Conservation (phyloP, 35 echinoderm and acorn worm genomes). For the Hemicentrotus pulcherrimus region DNA sequence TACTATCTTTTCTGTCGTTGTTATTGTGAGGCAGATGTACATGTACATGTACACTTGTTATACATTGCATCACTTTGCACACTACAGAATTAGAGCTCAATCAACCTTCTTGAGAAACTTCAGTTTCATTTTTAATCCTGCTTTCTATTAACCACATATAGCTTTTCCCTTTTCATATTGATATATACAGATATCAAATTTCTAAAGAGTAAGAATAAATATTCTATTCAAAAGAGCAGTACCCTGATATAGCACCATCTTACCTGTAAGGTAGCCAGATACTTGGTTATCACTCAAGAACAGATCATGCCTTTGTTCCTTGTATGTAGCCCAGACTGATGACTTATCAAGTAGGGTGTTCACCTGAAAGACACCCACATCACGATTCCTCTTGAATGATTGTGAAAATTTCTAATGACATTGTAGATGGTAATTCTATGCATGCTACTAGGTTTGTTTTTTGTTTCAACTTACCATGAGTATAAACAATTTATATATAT, state of each 20-base stretch:
- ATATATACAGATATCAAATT: too few species aligned
- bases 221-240: not conserved
- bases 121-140: too few species aligned
- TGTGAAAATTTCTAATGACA: not conserved
- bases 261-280: slow-evolving; percentile 91
- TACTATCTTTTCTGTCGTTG: too few species aligned
- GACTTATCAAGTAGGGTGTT: slow-evolving; percentile 80
- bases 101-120: too few species aligned
- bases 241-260: not conserved
- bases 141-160: too few species aligned
- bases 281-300: slow-evolving; percentile 87
- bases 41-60: too few species aligned
- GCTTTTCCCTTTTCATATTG: too few species aligned
- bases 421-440: not conserved
- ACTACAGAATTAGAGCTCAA: too few species aligned
- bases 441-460: not conserved
- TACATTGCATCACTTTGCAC: too few species aligned
- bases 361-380: slow-evolving; percentile 53
- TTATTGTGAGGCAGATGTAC: too few species aligned
- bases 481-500: not conserved
- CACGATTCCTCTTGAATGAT: not conserved
- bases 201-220: too few species aligned
- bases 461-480: slow-evolving; percentile 11
- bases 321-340: slow-evolving; percentile 86
- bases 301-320: slow-evolving; percentile 97